These are phyloP conservation scores for Achlya flavicornis DNA, from an alignment of 2,888 invertebrate species.

Conservation along the genomic window DNA sequence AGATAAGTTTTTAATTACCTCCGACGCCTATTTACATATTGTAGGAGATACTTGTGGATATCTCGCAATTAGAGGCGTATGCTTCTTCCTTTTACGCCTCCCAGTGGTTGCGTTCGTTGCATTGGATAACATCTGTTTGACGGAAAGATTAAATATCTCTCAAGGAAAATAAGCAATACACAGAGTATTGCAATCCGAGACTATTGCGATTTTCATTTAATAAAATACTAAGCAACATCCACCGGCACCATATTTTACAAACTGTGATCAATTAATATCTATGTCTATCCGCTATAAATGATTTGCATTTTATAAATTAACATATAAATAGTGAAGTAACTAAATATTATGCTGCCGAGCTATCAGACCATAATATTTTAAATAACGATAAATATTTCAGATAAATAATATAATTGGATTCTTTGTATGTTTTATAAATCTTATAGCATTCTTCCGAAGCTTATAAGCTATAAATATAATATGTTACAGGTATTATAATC, in stretches of 20 bases:
- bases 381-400: slow-evolving; percentile 19
- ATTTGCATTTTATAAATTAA: slow-evolving; percentile 51
- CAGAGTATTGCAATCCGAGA: slow-evolving; percentile 24
- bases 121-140: slow-evolving; percentile 74
- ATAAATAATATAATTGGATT: slow-evolving; percentile 21
- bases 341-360: background rate
- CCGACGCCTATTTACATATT: slow-evolving; percentile 81
- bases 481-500: no score
- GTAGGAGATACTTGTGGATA: slow-evolving; percentile 75
- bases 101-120: slow-evolving; percentile 60
- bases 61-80: slow-evolving; percentile 80
- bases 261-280: slow-evolving; percentile 47
- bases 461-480: background rate
- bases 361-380: slow-evolving; percentile 15
- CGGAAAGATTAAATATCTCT: slow-evolving; percentile 69
- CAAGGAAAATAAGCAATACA: slow-evolving; percentile 54
- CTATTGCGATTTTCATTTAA: slow-evolving; percentile 35
- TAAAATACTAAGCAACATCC: slow-evolving; percentile 39
- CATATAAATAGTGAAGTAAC: slow-evolving; percentile 39
- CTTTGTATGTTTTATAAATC: slow-evolving; percentile 15
- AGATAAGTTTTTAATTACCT: slow-evolving; percentile 83
- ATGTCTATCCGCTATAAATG: slow-evolving; percentile 38
- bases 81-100: slow-evolving; percentile 75
- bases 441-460: background rate
- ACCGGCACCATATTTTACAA: slow-evolving; percentile 32